phyloP scores from a whole-genome alignment of 53 echinoderm and acorn worm species.

The Paracentrotus lividus region DNA sequence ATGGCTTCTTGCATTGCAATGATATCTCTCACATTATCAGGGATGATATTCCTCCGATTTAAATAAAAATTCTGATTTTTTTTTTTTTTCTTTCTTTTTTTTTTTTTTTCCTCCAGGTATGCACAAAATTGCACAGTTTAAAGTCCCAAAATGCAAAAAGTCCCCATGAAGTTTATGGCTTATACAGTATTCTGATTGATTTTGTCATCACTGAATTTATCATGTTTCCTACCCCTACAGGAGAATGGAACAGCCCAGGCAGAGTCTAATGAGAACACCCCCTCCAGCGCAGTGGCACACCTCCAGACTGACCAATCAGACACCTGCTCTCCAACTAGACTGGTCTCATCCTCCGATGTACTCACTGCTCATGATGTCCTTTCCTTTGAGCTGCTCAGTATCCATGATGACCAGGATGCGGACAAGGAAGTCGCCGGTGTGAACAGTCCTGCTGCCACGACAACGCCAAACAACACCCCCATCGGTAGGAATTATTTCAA shows the following conservation, averaged over 20 bases:
- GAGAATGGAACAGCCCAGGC: conserved; percentile 13
- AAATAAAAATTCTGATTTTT: too few relatives aligned
- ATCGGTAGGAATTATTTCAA: conserved; percentile 75
- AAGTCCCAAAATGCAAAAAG: too few relatives aligned
- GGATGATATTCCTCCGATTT: too few relatives aligned
- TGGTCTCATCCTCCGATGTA: conserved; percentile 88
- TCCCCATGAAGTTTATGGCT: too few relatives aligned
- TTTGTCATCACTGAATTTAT: neutral
- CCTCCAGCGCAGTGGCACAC: conserved; percentile 82
- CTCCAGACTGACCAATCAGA: conserved; percentile 89
- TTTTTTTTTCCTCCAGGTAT: too few relatives aligned
- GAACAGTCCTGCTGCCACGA: conserved; percentile 76
- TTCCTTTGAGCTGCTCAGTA: conserved; percentile 96
- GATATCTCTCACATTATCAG: too few relatives aligned
- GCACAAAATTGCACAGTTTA: too few relatives aligned
- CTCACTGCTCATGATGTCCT: conserved; percentile 96
- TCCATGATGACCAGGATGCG: conserved; percentile 79
- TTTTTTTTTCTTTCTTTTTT: too few relatives aligned
- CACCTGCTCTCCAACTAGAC: conserved; percentile 73
- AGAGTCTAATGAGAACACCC: conserved; percentile 54
- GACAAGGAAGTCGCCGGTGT: conserved; percentile 80
- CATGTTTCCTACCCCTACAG: neutral
- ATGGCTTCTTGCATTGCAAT: too few relatives aligned
- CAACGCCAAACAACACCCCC: conserved; percentile 98
- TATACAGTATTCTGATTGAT: neutral